phyloP scores from a whole-genome alignment of 2,888 invertebrate genomes.

The Caenorhabditis angaria region DNA sequence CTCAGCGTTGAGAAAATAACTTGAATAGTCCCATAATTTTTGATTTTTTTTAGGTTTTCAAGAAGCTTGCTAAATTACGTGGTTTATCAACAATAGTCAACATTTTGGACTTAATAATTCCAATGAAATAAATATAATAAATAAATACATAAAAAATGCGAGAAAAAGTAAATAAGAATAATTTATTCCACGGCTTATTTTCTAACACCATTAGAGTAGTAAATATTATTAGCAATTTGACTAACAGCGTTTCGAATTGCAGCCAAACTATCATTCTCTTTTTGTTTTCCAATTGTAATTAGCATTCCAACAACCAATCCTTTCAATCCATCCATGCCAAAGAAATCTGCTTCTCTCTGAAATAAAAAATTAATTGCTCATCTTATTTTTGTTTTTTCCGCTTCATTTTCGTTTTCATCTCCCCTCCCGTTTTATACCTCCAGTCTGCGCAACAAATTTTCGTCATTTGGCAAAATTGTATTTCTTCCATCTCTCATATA shows the following conservation, averaged over 20 bases:
- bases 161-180: neutral
- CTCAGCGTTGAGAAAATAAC: no score
- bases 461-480: conserved; percentile 48
- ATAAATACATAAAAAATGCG: no score
- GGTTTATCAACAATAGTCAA: neutral
- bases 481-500: conserved; percentile 53
- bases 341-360: conserved; percentile 54
- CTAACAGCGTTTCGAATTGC: conserved; percentile 38
- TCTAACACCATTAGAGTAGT: conserved; percentile 38
- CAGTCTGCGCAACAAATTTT: neutral
- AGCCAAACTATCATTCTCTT: conserved; percentile 25
- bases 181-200: conserved; percentile 14
- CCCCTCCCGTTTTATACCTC: neutral
- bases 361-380: conserved; percentile 14
- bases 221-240: conserved; percentile 46
- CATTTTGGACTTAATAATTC: neutral
- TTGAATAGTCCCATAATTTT: neutral
- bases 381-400: neutral
- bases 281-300: conserved; percentile 25
- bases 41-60: neutral
- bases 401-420: neutral
- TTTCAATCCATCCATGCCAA: conserved; percentile 43
- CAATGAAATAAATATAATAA: neutral
- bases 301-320: conserved; percentile 33
- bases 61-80: neutral